Conservation (phyloP, 2,888 invertebrate genomes). For the Anagyrus pseudococci region DNA sequence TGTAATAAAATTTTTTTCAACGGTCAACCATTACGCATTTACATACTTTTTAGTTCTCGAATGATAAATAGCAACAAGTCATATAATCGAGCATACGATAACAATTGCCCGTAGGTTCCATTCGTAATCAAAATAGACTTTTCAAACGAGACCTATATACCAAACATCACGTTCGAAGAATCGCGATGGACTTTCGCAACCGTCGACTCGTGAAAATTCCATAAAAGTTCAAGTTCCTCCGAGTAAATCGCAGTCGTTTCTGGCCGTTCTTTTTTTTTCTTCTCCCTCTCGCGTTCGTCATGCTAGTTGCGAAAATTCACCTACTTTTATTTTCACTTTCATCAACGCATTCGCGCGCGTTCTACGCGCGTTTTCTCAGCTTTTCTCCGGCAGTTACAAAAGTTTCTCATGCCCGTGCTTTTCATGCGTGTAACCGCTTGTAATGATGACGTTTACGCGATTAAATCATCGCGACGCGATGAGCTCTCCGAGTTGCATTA, state of each 20-base stretch:
- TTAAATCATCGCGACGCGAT: not conserved
- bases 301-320: constrained; percentile 26
- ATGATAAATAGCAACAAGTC: too few species aligned
- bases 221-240: constrained; percentile 28
- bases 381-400: not conserved
- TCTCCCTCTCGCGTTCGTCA: not conserved
- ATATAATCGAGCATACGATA: too few species aligned
- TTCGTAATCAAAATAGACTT: too few species aligned
- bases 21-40: too few species aligned
- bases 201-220: constrained; percentile 31
- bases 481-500: not conserved
- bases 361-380: not conserved
- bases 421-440: not conserved
- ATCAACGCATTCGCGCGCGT: not conserved
- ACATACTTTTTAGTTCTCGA: too few species aligned
- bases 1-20: too few species aligned
- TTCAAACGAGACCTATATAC: too few species aligned
- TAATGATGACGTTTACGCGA: too few species aligned
- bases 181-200: constrained; percentile 28
- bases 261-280: constrained; percentile 14
- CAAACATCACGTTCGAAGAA: too few species aligned
- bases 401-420: not conserved
- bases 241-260: not conserved
- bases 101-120: too few species aligned
- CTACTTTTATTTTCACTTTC: constrained; percentile 11